These are phyloP conservation scores for Ennomos quercinarius DNA, from an alignment of 2,888 invertebrate genomes.

Conservation along the genomic window DNA sequence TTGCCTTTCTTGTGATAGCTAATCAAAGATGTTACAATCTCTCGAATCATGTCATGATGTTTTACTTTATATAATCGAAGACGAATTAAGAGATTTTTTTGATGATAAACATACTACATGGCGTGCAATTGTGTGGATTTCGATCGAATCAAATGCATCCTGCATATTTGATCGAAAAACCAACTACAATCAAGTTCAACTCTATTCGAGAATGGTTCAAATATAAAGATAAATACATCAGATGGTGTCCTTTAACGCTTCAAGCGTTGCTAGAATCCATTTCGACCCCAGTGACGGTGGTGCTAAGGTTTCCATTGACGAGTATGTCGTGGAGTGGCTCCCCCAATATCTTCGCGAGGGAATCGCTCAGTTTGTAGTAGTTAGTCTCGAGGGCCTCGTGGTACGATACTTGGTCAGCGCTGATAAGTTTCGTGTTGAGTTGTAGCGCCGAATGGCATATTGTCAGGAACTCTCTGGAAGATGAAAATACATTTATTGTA, in stretches of 20 bases:
- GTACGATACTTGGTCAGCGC: slow-evolving; percentile 95
- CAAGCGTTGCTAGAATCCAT: slow-evolving; percentile 93
- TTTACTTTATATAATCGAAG: no score
- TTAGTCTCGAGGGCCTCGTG: slow-evolving; percentile 95
- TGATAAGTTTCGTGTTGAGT: slow-evolving; percentile 94
- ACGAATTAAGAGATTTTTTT: not conserved
- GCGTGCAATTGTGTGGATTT: no score
- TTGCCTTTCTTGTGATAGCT: no score
- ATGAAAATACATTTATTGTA: no score
- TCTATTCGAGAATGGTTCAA: slow-evolving; percentile 2
- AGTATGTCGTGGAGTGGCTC: slow-evolving; percentile 88
- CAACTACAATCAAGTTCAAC: no score
- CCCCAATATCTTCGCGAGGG: slow-evolving; percentile 90
- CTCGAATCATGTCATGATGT: no score
- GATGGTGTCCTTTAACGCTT: slow-evolving; percentile 38
- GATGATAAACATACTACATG: not conserved
- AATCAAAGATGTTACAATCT: no score
- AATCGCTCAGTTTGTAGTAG: slow-evolving; percentile 93
- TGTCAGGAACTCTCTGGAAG: slow-evolving; percentile 93
- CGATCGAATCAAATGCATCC: no score
- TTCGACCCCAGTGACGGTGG: slow-evolving; percentile 92
- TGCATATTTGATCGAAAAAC: no score
- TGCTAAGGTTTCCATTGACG: slow-evolving; percentile 92
- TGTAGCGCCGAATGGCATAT: slow-evolving; percentile 96
- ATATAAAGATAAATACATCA: not conserved